Percentiles rank a stretch among this genome's conserved stretches.
Evolutionary conservation across 2,797 vertebrate species (phyloP).

Genomic region (Chelmon rostratus): DNA sequence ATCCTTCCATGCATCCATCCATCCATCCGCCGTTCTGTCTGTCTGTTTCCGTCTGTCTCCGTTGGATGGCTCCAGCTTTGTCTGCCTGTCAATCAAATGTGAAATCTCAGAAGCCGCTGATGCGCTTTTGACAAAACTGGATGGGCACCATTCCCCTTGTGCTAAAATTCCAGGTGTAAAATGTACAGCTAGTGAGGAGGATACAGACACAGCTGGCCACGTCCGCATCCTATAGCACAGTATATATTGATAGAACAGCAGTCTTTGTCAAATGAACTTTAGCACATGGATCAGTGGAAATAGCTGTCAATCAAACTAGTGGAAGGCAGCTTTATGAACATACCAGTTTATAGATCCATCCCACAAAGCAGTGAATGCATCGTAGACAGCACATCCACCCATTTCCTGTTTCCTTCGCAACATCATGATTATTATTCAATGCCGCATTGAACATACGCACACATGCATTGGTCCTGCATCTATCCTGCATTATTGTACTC

Average conservation of each 20-base stretch:
- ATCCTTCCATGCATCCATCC: constrained; percentile 11
- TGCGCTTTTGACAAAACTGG: constrained; percentile 37
- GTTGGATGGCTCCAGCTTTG: constrained; percentile 49
- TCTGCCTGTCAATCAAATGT: constrained; percentile 53
- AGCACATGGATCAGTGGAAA: constrained; percentile 3
- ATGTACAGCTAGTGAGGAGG: constrained; percentile 26
- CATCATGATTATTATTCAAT: too few relatives aligned
- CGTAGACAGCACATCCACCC: background rate
- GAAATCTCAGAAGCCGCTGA: constrained; percentile 50
- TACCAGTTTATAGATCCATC: background rate
- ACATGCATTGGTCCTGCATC: background rate
- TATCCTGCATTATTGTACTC: background rate
- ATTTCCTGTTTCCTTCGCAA: too few relatives aligned
- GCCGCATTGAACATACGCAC: background rate
- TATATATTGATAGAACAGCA: background rate
- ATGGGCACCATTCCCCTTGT: constrained; percentile 5
- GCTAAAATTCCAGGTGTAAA: constrained; percentile 34
- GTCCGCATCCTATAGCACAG: background rate
- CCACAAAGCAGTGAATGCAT: background rate
- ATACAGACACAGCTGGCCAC: background rate
- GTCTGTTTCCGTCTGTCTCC: constrained; percentile 33
- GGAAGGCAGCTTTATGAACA: background rate
- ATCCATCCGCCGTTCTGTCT: constrained; percentile 12
- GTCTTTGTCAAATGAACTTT: constrained; percentile 6
- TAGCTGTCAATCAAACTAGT: background rate